A percentile compares a stretch with the other conserved stretches of the same genome.
phyloP scores from a whole-genome alignment of 2,113 vertebrate species.

The Pyxicephalus adspersus region DNA sequence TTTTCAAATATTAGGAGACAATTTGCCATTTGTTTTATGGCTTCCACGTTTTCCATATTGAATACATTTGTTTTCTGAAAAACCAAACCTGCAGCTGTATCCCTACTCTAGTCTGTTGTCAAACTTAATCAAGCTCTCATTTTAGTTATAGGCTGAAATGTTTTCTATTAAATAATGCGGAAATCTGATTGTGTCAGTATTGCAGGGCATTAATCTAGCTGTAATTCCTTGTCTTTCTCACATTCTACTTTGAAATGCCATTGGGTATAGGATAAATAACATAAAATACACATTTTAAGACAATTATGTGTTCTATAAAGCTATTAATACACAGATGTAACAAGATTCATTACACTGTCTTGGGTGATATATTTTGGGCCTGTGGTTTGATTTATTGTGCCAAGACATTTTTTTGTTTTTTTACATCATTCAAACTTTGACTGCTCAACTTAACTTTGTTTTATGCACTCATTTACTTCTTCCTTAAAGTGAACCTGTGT shows the following conservation, averaged over 20 bases:
- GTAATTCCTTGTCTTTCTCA: constrained; percentile 45
- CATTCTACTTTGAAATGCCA: constrained; percentile 31
- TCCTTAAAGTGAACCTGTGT: too few species aligned
- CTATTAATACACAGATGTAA: constrained; percentile 50
- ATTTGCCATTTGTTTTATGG: constrained; percentile 57
- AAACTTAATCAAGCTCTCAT: constrained; percentile 49
- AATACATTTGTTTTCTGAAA: constrained; percentile 52
- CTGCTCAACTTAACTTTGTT: too few species aligned
- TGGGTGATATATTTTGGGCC: constrained; percentile 24
- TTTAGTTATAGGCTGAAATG: constrained; percentile 57
- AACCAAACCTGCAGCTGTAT: constrained; percentile 52
- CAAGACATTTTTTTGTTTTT: not conserved
- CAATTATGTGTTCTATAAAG: constrained; percentile 23
- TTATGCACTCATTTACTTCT: too few species aligned
- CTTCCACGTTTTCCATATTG: constrained; percentile 48
- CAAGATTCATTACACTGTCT: constrained; percentile 40
- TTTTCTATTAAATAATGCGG: constrained; percentile 53
- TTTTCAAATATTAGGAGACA: constrained; percentile 55
- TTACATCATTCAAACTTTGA: too few species aligned
- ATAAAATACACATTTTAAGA: constrained; percentile 35
- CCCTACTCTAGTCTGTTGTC: constrained; percentile 47
- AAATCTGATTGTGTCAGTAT: constrained; percentile 52
- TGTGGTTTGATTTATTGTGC: constrained; percentile 14
- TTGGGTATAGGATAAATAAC: constrained; percentile 45
- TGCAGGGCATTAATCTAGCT: constrained; percentile 47